Evolutionary conservation across 1,140 invertebrate species (phyloP).

Genomic region (Philopotamus ludificatus): DNA sequence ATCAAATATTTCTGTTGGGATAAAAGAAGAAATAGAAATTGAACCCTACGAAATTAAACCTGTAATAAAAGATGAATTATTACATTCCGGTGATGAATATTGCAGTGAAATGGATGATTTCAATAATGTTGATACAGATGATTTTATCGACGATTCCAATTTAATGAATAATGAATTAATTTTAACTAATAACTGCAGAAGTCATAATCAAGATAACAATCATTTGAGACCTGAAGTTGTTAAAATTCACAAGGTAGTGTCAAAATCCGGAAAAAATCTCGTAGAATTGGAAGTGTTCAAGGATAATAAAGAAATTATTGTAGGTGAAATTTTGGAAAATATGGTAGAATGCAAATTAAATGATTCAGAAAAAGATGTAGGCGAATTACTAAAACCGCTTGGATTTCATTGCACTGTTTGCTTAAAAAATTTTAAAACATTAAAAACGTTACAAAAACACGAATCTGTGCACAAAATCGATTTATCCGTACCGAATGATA

Average conservation of each 20-base stretch:
- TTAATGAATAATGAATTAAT: not conserved
- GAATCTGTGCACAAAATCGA: not conserved
- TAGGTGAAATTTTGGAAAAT: not conserved
- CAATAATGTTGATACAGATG: not conserved
- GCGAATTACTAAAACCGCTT: not conserved
- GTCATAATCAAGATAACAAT: not conserved
- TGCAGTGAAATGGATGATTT: not conserved
- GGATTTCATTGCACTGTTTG: not conserved
- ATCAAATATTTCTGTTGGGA: too few relatives aligned
- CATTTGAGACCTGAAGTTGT: not conserved
- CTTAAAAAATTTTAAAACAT: not conserved
- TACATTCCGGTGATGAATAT: not conserved
- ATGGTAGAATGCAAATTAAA: not conserved
- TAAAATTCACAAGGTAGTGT: not conserved
- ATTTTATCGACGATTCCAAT: not conserved
- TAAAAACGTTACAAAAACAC: not conserved
- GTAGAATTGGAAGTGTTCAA: not conserved
- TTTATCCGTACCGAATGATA: too few relatives aligned
- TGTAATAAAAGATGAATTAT: too few relatives aligned
- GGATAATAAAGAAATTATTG: not conserved
- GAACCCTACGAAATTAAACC: too few relatives aligned
- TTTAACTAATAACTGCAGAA: not conserved
- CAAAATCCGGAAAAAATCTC: not conserved
- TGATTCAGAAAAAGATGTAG: not conserved
- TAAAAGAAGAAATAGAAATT: too few relatives aligned